Evolutionary conservation across 2,113 vertebrate species (phyloP).

Genomic region (Phocoena phocoena): DNA sequence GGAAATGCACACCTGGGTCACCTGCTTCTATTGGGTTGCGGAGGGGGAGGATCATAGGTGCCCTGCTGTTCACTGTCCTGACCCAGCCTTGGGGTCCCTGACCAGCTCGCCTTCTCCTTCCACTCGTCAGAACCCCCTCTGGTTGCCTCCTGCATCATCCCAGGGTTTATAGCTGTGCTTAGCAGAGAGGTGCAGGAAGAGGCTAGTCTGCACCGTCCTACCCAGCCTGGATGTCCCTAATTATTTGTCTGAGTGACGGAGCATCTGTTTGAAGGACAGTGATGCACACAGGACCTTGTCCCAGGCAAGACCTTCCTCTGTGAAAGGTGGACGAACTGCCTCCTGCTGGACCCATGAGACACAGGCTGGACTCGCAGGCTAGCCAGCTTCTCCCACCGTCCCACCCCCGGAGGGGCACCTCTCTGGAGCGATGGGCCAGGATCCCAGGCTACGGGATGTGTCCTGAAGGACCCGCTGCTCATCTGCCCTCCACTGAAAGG

Average conservation of each 20-base stretch:
- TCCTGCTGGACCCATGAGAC: neutral
- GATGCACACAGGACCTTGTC: neutral
- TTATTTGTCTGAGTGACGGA: too few relatives aligned
- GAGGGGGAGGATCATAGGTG: too few relatives aligned
- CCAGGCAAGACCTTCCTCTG: neutral
- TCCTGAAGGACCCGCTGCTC: neutral
- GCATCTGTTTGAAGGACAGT: neutral
- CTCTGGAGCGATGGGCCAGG: rapidly evolving
- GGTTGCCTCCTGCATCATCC: neutral
- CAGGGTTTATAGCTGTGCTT: neutral
- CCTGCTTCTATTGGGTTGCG: neutral
- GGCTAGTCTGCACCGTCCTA: rapidly evolving
- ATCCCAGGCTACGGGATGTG: neutral
- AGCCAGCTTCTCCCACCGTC: neutral
- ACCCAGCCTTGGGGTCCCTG: neutral
- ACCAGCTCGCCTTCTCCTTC: neutral
- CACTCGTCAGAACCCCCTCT: neutral
- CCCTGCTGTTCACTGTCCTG: neutral
- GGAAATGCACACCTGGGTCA: neutral
- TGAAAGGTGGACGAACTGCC: rapidly evolving
- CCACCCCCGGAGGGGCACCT: rapidly evolving
- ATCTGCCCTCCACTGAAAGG: neutral
- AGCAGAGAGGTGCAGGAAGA: neutral
- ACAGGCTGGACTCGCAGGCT: neutral
- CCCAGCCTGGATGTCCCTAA: neutral